Base-by-base conservation (phyloP, 2,113 vertebrate genomes). In the Cynoglossus semilaevis region DNA sequence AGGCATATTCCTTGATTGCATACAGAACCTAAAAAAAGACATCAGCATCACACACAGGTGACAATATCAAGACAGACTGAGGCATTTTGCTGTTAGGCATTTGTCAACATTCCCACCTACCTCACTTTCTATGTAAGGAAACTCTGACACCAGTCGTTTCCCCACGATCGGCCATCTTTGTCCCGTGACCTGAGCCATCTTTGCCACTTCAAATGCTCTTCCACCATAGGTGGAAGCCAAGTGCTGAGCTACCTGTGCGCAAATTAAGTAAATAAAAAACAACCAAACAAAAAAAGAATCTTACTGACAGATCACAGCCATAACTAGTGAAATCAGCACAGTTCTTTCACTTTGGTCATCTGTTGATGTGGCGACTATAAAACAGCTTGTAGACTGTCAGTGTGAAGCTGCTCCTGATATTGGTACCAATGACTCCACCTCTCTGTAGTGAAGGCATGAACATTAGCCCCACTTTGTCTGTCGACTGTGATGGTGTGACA, bases 61-160 rank as follows among this genome's bases (percentile, higher is more conserved):
- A 9, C 38, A 14, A 44, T 2, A 18, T 16, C 1, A 12, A 37
- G 8, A 44, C 7, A 10, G 9, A 22, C 15, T 0, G 4, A 42
- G 15, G 55, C 8, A 14, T 1, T n/a, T 7, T 8, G 18, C 44
- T 29, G 22, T 29, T 9, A 0, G 36, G 3, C 1, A 2, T 13
- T 16, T 17, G 41, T 15, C 13, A 1, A 1, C 14, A 13, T 1
- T 10, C 9, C 1, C 0, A 0, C 15, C 45, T 51, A 99, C 97
- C 95, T 99, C 96, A 12, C 93, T 90, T 85, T 99, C 97, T 1
- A 98, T 99, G 72, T 98, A 98, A 0, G 96, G 96, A 61, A 99
- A 99, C 58, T 99, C 97, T 0, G 96, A 97, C 0, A 98, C 97
- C 3, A 99, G 90, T 0, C 95, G 90, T 5, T 97, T 96, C 5